Evolutionary conservation across 1,140 invertebrate species (phyloP), one percentile per base, ranked within the genome.

Genomic region (Brachionus calyciflorus): DNA sequence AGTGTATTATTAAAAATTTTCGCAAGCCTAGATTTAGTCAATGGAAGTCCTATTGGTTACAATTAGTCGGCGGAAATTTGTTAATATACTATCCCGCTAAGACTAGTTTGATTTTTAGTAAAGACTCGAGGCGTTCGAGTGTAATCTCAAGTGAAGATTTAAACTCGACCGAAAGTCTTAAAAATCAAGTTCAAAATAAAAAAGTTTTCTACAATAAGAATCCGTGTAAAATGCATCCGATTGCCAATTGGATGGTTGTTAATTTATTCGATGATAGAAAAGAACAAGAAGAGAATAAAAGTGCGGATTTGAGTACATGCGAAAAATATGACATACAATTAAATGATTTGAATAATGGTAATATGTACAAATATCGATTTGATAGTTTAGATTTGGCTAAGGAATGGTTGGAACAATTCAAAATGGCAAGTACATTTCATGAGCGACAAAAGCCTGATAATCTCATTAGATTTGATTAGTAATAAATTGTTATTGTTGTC

Each of bases 371-470:
- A 40, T 76, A 48, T 6, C 24, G 49, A 14, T 44, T 76, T 26
- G 73, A 76, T 7, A 76, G 37, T 26, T 3, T 37, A 1, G 19
- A 40, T n/a, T 44, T 76, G 37, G 73, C 49, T 4, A 76, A 76
- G 17, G 37, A 48, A 17, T 76, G 73, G 73, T 40, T 57, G 1
- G 49, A 60, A 51, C 73, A 55, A 10, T 76, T 76, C 5, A 76
- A 76, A 57, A 10, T 46, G 44, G 73, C 73, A 21, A 51, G 24
- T 6, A 55, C 51, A 10, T 55, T 37, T 33, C 69, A 73, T 12
- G 69, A 73, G 41, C 24, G 69, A 51, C 69, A 73, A 73, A 73
- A 73, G n/a, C 69, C 69, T 37, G 69, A 73, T 55, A 73, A 73
- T 73, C 6, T 73, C 19, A 73, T 73, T 40, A 19, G 69, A 14